Base-by-base conservation (phyloP, 2,797 vertebrate species). In the Rhodeus uyekii region DNA sequence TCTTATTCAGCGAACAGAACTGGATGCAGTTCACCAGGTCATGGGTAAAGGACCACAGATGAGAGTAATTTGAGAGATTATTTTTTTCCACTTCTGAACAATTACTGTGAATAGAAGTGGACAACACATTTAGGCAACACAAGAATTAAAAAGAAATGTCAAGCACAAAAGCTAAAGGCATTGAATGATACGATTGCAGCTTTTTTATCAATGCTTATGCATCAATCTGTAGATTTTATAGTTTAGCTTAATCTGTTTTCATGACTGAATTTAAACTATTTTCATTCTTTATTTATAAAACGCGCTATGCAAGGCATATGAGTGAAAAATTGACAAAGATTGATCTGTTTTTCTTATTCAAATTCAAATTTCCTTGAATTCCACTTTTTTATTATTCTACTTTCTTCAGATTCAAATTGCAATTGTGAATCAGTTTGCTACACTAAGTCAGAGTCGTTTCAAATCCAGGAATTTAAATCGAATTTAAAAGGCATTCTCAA, bases 31-130 rank as follows among this genome's bases (percentile, higher is more conserved):
- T 46, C 44, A 61, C 38, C 13, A 8, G 32, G 58, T 44, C 44
- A 68, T 34, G 50, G 81, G 67, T 50, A 79, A 83, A 75, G 58
- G 48, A 78, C 84, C 48, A 61, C 22, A 73, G 42, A 87, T 84
- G 64, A 76, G 67, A 42, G 72, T 71, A 83, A 85, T 85, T 84
- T 73, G 48, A 72, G 39, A 83, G 81, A 81, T 83, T 68, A 73
- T 78, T 69, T 81, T 77, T 85, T 78, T 83, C 50, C 65, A 67
- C 63, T 83, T 77, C 82, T n/a, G 44, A 78, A 65, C 29, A 63
- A 78, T 81, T 83, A 73, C 61, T 32, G 60, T 75, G 67, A 80
- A 81, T 73, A 75, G 71, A 82, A 79, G 71, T 64, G 36, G 39
- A 58, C 39, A 73, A 76, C 81, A 69, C 14, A 8, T 67, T 76